Conservation (phyloP, 2,888 invertebrate genomes). For the Pycnomerus fuliginosus region DNA sequence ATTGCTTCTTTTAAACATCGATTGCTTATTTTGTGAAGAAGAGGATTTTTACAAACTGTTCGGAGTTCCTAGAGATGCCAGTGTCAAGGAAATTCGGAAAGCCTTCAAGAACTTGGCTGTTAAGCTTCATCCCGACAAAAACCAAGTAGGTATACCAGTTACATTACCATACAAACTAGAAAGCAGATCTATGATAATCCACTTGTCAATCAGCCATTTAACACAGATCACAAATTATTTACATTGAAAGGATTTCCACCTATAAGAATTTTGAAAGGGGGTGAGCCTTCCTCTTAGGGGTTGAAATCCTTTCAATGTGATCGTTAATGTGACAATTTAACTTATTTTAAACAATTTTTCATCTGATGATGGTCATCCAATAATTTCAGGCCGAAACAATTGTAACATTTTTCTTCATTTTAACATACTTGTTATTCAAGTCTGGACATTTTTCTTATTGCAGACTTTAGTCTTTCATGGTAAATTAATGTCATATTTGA, state of each 20-base stretch:
- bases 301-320: neutral
- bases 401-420: neutral
- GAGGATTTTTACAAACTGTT: constrained; percentile 47
- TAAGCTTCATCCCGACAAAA: constrained; percentile 72
- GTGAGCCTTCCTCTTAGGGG: neutral
- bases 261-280: neutral
- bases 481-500: neutral
- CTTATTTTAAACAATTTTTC: too few species aligned
- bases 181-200: neutral
- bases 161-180: neutral
- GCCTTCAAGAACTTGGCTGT: constrained; percentile 74
- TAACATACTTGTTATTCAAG: too few species aligned
- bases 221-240: neutral
- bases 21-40: too few species aligned
- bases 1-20: too few species aligned
- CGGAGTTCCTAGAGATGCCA: constrained; percentile 63
- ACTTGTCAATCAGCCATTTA: neutral
- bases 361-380: too few species aligned
- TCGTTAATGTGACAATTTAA: too few species aligned
- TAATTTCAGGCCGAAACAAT: neutral
- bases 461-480: too few species aligned
- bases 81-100: constrained; percentile 66
- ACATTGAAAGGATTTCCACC: neutral
- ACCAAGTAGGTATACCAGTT: constrained; percentile 47
- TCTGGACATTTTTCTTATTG: too few species aligned